Base-by-base conservation (phyloP, 2,113 vertebrate genomes). In the Strix aluco region DNA sequence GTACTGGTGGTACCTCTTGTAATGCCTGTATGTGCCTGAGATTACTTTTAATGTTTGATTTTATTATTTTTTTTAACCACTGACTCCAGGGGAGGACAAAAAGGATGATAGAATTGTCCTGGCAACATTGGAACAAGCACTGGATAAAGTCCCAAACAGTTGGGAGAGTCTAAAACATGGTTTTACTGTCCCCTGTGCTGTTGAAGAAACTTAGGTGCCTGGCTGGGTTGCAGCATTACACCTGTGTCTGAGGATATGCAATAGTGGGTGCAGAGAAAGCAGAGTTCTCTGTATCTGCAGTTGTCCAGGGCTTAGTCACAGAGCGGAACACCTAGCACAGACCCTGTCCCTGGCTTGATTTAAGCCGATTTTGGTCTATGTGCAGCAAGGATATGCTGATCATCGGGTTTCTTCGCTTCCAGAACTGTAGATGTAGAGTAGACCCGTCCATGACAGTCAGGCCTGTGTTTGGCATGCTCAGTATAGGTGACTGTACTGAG, bases 1-100 rank as follows among this genome's bases (percentile, higher is more conserved):
- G 23, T 47, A 2, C 30, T 72, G 55, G 11, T 59, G 36, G 34
- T 86, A 62, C n/a, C 34, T 34, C 34, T 81, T 0, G 1, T 46
- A 58, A 34, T 69, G 55, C 14, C 5, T 1, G 0, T 65, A 4
- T 0, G 0, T 90, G 29, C 55, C 55, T 44, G 72, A 15, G 23
- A 58, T 78, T 84, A 38, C 81, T 78, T 92, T 49, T 87, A 63
- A 11, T 69, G 10, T 17, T 51, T 49, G 5, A 18, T 13, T 84
- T 57, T 47, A 11, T 57, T 77, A 3, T 5, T 9, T 13, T 83
- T 79, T 84, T 46, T 8, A 67, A 57, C 36, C 1, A 1, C 47
- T 29, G 46, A 0, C 32, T 44, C 7, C 8, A 13, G 15, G 22
- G 30, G 5, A 65, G 49, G 66, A 52, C 71, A 61, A 11, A 92